Percentiles rank a stretch among this genome's conserved stretches.
Conservation (phyloP, 2,888 invertebrate species). For the Euplagia quadripunctaria region DNA sequence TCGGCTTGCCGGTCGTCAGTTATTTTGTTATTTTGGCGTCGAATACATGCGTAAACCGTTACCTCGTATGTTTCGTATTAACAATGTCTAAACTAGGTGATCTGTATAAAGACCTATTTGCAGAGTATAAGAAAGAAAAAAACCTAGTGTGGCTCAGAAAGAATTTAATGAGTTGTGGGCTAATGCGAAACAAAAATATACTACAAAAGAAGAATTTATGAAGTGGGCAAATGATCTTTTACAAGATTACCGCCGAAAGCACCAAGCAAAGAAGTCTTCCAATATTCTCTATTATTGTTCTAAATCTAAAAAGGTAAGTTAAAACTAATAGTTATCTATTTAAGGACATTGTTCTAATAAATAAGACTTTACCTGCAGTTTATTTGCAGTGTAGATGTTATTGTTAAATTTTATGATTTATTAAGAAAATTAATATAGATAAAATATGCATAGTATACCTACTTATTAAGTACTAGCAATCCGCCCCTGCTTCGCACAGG, state of each 20-base stretch:
- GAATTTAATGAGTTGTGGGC: constrained; percentile 31
- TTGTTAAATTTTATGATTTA: too few species aligned
- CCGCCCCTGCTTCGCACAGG: too few species aligned
- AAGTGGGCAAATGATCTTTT: constrained; percentile 25
- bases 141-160: constrained; percentile 27
- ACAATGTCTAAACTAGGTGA: too few species aligned
- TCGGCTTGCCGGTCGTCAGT: too few species aligned
- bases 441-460: too few species aligned
- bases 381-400: too few species aligned
- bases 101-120: constrained; percentile 27
- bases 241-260: constrained; percentile 27
- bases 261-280: constrained; percentile 15
- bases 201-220: constrained; percentile 26
- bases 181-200: constrained; percentile 27
- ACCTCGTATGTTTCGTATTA: too few species aligned
- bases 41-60: too few species aligned
- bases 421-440: too few species aligned
- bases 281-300: constrained; percentile 21
- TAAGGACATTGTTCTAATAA: neutral
- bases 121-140: constrained; percentile 23
- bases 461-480: too few species aligned
- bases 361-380: too few species aligned
- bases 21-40: too few species aligned
- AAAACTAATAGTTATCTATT: constrained; percentile 12
- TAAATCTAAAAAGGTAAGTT: constrained; percentile 27